Base-by-base conservation (phyloP, 2,888 invertebrate species). In the Augiades crinisus region DNA sequence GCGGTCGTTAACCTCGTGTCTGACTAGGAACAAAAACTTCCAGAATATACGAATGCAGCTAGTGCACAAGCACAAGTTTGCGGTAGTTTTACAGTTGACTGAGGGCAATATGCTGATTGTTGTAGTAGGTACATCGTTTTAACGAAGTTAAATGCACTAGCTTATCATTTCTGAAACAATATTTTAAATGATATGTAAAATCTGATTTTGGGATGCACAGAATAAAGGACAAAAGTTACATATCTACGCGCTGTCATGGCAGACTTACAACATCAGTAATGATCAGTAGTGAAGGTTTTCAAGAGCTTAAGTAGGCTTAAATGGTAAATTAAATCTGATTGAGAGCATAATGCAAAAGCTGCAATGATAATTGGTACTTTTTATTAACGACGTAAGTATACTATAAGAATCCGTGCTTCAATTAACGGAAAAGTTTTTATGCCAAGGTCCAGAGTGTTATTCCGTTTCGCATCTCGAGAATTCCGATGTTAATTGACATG, bases 1-100 rank as follows among this genome's bases (percentile, higher is more conserved):
- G 31, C 47, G 38, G 21, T 22, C 47, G 31, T 38, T 47, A 47
- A 38, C 47, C 30, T 47, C 37, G 5, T 27, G 46, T 14, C 13
- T 22, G 7, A 8, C 38, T 8, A 38, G 6, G 37, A 21, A 37
- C 37, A 37, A 27, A 19, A 47, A 43, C 30, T 47, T 12, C 19
- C 19, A 27, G 36, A 27, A 30, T 37, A 27, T 16, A 13, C 8
- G 7, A n/a, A n/a, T 6, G 6, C 24, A 33, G n/a, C n/a, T 19
- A 31, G 6, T 6, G 19, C 31, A 17, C 30, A 6, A 1, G 24
- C 8, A 6, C 16, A 19, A 46, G 10, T 34, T 34, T 22, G 14
- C 17, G 24, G 24, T n/a, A 30, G 27, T 27, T 30, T 43, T 17
- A 19, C 10, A 4, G 17, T n/a, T 4, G 6, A n/a, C 17, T 30